Conservation (phyloP, 1,140 invertebrate genomes). For the Heterodera carotae region DNA sequence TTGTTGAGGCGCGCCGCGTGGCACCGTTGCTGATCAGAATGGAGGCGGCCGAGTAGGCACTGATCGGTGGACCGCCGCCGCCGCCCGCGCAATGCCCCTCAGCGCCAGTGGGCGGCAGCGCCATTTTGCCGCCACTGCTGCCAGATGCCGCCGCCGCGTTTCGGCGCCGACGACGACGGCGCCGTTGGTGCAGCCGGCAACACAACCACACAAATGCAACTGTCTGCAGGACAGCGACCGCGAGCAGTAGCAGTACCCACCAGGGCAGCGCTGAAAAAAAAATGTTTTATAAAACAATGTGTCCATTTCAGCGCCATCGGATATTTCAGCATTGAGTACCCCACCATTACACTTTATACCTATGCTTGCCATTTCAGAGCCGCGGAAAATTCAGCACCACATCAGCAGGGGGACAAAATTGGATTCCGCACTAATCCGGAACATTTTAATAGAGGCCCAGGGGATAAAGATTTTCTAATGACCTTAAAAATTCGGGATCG, state of each 20-base stretch:
- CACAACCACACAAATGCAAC: conserved; percentile 35
- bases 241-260: conserved; percentile 42
- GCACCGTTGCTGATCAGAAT: conserved; percentile 14
- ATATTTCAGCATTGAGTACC: too few relatives aligned
- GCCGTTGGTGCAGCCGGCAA: conserved; percentile 31
- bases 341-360: too few relatives aligned
- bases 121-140: neutral
- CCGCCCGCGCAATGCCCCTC: too few relatives aligned
- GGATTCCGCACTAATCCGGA: too few relatives aligned
- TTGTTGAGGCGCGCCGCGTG: neutral
- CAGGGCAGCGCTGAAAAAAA: conserved; percentile 22
- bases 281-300: too few relatives aligned
- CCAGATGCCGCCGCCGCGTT: neutral
- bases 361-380: too few relatives aligned
- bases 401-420: too few relatives aligned
- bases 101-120: neutral
- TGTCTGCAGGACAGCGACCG: conserved; percentile 34
- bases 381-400: too few relatives aligned
- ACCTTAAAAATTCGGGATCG: too few relatives aligned
- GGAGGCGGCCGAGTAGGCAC: conserved; percentile 18
- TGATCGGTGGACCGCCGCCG: conserved; percentile 7
- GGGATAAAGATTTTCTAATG: too few relatives aligned
- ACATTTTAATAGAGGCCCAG: too few relatives aligned
- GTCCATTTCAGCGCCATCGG: too few relatives aligned
- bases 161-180: neutral